A percentile compares a stretch with the other conserved stretches of the same genome.
Conservation (phyloP, 2,797 vertebrate species). For the Cyprinodon diabolis region DNA sequence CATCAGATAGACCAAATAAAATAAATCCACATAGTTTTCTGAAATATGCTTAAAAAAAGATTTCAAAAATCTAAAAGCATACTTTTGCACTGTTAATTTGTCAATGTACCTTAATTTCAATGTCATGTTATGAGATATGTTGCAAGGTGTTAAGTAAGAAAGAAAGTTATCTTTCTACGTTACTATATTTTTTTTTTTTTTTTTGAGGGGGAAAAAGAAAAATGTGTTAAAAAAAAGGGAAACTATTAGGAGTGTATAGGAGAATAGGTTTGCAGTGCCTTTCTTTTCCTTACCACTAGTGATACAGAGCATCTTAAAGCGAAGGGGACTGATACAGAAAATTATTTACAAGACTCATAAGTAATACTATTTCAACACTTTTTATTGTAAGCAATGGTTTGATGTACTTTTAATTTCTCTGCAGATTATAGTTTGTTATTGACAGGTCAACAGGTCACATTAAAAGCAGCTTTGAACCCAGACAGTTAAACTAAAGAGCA, state of each 20-base stretch:
- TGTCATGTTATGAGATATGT: not conserved
- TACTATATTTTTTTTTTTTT: not conserved
- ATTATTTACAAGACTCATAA: conserved; percentile 68
- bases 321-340: conserved; percentile 66
- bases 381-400: conserved; percentile 52
- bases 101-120: no score
- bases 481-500: not conserved
- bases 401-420: not conserved
- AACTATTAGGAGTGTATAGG: not conserved
- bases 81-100: no score
- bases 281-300: conserved; percentile 56
- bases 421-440: not conserved
- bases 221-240: not conserved
- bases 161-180: conserved; percentile 27
- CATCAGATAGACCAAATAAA: no score
- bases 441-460: not conserved
- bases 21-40: no score
- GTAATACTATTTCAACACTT: conserved; percentile 69
- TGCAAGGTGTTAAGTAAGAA: conserved; percentile 16
- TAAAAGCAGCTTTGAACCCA: not conserved
- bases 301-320: conserved; percentile 59
- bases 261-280: not conserved
- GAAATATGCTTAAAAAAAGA: no score
- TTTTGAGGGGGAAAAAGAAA: conserved; percentile 36
- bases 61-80: no score